A percentile compares a stretch with the other conserved stretches of the same genome.
Conservation (phyloP, 1,140 invertebrate species). For the Drosophila repleta region DNA sequence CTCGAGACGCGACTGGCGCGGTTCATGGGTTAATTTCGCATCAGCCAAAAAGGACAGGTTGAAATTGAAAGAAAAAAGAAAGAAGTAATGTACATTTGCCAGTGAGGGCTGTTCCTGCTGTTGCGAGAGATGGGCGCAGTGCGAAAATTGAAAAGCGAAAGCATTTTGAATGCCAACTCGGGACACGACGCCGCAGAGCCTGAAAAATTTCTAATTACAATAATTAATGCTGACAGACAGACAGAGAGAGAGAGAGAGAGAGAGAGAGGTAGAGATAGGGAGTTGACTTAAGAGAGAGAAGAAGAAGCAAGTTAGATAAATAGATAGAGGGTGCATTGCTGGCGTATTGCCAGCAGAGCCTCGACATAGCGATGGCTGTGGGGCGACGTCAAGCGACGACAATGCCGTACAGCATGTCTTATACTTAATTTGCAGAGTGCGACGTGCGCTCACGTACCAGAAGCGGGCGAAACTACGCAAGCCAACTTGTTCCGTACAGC, state of each 20-base stretch:
- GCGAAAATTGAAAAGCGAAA: constrained; percentile 43
- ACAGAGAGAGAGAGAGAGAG: not conserved
- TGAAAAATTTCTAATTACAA: constrained; percentile 75
- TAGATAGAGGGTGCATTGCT: constrained; percentile 2
- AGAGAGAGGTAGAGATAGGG: not conserved
- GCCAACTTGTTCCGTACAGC: not conserved
- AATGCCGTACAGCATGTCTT: constrained; percentile 46
- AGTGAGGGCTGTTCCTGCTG: no score
- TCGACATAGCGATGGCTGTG: constrained; percentile 5
- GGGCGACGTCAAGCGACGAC: constrained; percentile 24
- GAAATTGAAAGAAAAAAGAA: not conserved
- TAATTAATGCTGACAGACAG: constrained; percentile 62
- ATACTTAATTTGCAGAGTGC: constrained; percentile 46
- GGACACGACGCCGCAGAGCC: constrained; percentile 26
- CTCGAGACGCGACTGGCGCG: constrained; percentile 11
- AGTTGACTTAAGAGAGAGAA: not conserved
- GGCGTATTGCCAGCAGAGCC: constrained; percentile 31
- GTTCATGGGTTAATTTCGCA: constrained; percentile 75
- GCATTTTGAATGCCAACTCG: constrained; percentile 34
- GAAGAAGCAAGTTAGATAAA: not conserved
- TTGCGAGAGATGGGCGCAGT: constrained; percentile 36
- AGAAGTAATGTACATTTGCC: not conserved
- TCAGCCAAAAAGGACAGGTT: constrained; percentile 42
- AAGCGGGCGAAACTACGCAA: constrained; percentile 10
- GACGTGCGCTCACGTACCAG: constrained; percentile 41